Evolutionary conservation across 2,888 invertebrate species (phyloP), one percentile per base, ranked within the genome.

Genomic region (Petrophora chlorosata): DNA sequence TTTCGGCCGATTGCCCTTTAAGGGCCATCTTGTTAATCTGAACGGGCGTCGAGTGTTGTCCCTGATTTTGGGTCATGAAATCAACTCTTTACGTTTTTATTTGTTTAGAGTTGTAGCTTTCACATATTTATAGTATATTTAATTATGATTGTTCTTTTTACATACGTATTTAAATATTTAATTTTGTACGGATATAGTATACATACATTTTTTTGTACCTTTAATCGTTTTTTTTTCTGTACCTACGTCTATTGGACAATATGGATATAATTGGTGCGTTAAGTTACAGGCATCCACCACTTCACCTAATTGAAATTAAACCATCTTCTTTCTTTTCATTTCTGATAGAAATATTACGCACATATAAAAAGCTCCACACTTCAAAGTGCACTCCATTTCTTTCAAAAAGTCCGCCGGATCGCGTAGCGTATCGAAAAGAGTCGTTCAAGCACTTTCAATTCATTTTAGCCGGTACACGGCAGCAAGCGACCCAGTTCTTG

Each of bases 1-100:
- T 76, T 65, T 70, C 60, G 58, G 60, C 59, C 65, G 61, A 69
- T 73, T 70, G 70, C 59, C 67, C 60, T 58, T 73, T 72, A 65
- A 61, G 63, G 54, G 63, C 56, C 67, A 62, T 69, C 64, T 66
- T 68, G 61, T 67, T 68, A 69, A 68, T 62, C 62, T 63, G 56
- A 56, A 51, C 47, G 50, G 47, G 26, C 33, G 52, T 65, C 33
- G 56, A 61, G 53, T 59, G 55, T 54, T 49, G 46, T 44, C 56
- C n/a, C 53, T 56, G 56, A 60, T 63, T n/a, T 63, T 56, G 46
- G 48, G 55, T 68, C 63, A 70, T 64, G 50, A 58, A 56, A 57
- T 49, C 59, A 58, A 62, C 56, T 64, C 62, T 53, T 57, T 54
- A 43, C 48, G 32, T 53, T 43, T 51, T 51, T 59, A 43, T 55